Conservation (phyloP, 1,140 invertebrate species). For the Atta cephalotes region DNA sequence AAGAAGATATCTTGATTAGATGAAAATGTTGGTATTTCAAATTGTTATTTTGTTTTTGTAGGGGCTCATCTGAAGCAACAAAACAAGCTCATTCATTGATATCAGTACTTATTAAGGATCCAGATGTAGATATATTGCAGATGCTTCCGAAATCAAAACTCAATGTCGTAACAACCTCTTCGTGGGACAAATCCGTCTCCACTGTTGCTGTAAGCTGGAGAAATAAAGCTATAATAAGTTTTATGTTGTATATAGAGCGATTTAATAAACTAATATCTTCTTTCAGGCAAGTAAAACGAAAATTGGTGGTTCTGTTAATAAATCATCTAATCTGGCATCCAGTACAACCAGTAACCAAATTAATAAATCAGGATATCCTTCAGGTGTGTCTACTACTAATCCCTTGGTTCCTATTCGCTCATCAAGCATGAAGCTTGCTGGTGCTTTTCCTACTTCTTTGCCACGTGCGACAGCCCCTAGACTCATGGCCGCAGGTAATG, state of each 20-base stretch:
- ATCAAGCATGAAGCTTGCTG: slow-evolving; percentile 80
- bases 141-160: slow-evolving; percentile 91
- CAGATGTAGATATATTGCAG: slow-evolving; percentile 95
- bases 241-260: neutral
- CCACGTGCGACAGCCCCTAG: slow-evolving; percentile 86
- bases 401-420: slow-evolving; percentile 83
- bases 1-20: neutral
- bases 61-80: slow-evolving; percentile 95
- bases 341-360: slow-evolving; percentile 78
- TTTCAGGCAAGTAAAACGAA: slow-evolving; percentile 82
- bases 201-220: slow-evolving; percentile 78
- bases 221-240: slow-evolving; percentile 13
- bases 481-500: slow-evolving; percentile 85
- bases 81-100: slow-evolving; percentile 96
- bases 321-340: slow-evolving; percentile 77
- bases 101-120: slow-evolving; percentile 95
- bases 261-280: slow-evolving; percentile 41
- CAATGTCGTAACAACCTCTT: slow-evolving; percentile 83
- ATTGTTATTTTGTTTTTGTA: slow-evolving; percentile 77
- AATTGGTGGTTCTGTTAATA: slow-evolving; percentile 80
- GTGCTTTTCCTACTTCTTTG: slow-evolving; percentile 81
- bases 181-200: slow-evolving; percentile 88
- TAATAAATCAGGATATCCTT: slow-evolving; percentile 80
- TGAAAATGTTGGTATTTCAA: neutral
- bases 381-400: slow-evolving; percentile 80